These are phyloP conservation scores for Bombus ignitus DNA, from an alignment of 1,140 invertebrate genomes.

Conservation along the genomic window DNA sequence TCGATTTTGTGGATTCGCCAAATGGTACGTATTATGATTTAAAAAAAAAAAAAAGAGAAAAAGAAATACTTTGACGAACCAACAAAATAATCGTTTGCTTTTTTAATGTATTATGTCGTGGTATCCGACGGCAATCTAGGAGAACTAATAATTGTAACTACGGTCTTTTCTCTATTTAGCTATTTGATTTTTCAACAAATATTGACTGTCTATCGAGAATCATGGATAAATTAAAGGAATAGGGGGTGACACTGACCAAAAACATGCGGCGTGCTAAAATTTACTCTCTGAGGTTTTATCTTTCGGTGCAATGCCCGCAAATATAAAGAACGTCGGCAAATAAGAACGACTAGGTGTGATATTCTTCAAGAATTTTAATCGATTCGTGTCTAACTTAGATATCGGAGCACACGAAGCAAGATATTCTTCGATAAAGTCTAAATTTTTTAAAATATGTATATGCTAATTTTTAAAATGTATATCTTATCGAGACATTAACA, in stretches of 20 bases:
- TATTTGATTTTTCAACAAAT: conserved; percentile 24
- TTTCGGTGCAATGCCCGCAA: conserved; percentile 66
- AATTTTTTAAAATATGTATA: no score
- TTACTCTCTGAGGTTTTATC: conserved; percentile 62
- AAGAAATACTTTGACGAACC: conserved; percentile 38
- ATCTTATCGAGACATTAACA: no score
- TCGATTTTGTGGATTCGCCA: conserved; percentile 25
- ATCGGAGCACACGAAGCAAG: no score
- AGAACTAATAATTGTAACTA: conserved; percentile 22
- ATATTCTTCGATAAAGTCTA: no score
- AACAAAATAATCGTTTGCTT: conserved; percentile 34
- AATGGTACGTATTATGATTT: background rate
- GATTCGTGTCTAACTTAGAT: no score
- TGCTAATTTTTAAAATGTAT: no score
- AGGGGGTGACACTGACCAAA: conserved; percentile 73
- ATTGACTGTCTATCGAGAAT: conserved; percentile 68
- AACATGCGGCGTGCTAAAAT: conserved; percentile 81
- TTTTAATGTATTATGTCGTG: background rate
- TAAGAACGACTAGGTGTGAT: conserved; percentile 35
- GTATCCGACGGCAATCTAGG: conserved; percentile 9
- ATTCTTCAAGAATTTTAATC: no score
- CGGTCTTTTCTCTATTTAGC: conserved; percentile 14
- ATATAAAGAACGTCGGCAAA: conserved; percentile 52
- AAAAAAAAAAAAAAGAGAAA: background rate
- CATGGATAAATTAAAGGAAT: conserved; percentile 62